A percentile compares a stretch with the other conserved stretches of the same genome.
Conservation (phyloP, 2,113 vertebrate genomes). For the Alethe castanea region DNA sequence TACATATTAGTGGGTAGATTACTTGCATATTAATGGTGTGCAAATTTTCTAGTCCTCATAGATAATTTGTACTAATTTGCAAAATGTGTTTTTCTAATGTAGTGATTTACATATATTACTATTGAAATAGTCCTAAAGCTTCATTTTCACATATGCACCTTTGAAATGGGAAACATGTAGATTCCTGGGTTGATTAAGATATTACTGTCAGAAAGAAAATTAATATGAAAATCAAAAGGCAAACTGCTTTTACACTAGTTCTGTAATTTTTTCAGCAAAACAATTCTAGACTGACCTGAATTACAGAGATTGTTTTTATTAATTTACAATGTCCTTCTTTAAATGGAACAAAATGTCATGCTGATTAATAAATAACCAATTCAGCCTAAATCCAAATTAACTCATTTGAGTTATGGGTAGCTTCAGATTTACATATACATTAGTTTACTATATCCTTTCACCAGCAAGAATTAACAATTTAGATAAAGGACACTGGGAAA, state of each 20-base stretch:
- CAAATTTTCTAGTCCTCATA: not conserved
- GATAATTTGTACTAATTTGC: slow-evolving; percentile 24
- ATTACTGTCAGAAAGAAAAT: not conserved
- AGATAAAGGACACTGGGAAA: not conserved
- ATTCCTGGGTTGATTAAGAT: not conserved
- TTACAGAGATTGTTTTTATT: not conserved
- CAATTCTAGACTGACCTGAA: not conserved
- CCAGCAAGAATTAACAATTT: not conserved
- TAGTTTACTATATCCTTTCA: not conserved
- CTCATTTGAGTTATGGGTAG: not conserved
- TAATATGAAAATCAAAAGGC: not conserved
- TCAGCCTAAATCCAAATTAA: not conserved
- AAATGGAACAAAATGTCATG: not conserved
- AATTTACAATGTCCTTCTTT: not conserved
- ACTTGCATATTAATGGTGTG: slow-evolving; percentile 7
- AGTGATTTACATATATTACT: slow-evolving; percentile 15
- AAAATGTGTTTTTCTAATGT: slow-evolving; percentile 13
- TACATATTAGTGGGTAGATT: not conserved
- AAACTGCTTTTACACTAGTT: not conserved
- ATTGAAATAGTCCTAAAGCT: not conserved
- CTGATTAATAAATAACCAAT: not conserved
- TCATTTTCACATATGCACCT: not conserved
- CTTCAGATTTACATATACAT: not conserved
- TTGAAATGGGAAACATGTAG: not conserved
- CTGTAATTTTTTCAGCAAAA: not conserved